Percentiles rank a stretch among this genome's conserved stretches.
Conservation (phyloP, 1,140 invertebrate genomes). For the Cyclina sinensis region DNA sequence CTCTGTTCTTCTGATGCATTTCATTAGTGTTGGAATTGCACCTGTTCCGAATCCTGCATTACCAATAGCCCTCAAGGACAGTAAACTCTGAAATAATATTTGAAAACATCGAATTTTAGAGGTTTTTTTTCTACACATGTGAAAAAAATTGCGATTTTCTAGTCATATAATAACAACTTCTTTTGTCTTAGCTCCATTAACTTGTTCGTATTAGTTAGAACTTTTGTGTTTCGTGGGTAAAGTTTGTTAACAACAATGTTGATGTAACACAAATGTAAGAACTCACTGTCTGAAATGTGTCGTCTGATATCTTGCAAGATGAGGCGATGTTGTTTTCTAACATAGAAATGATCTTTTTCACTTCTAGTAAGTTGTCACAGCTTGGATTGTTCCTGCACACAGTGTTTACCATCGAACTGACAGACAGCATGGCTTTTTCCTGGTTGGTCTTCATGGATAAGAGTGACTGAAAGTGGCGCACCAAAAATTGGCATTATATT, state of each 20-base stretch:
- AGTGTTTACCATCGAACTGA: slow-evolving; percentile 87
- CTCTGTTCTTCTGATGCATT: slow-evolving; percentile 90
- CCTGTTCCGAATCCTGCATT: slow-evolving; percentile 93
- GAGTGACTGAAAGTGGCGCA: slow-evolving; percentile 87
- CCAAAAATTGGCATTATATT: background rate
- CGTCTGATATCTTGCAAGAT: slow-evolving; percentile 88
- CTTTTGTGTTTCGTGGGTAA: too few relatives aligned
- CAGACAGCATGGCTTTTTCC: slow-evolving; percentile 87
- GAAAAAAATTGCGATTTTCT: background rate
- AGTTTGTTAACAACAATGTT: background rate
- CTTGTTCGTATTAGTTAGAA: background rate
- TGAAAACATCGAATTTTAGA: background rate
- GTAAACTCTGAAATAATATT: slow-evolving; percentile 62
- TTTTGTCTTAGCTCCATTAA: background rate
- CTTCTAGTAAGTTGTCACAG: slow-evolving; percentile 84
- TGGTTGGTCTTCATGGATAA: slow-evolving; percentile 88
- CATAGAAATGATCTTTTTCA: slow-evolving; percentile 88
- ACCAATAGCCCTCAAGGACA: slow-evolving; percentile 93
- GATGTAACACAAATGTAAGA: background rate
- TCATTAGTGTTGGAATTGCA: slow-evolving; percentile 89
- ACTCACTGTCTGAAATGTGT: slow-evolving; percentile 90
- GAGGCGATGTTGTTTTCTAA: slow-evolving; percentile 86
- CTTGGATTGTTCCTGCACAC: slow-evolving; percentile 85
- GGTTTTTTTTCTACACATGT: background rate
- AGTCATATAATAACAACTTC: background rate